A percentile compares a stretch with the other conserved stretches of the same genome.
Evolutionary conservation across 2,888 invertebrate genomes (phyloP).

Genomic region (Pyrrhosoma nymphula): DNA sequence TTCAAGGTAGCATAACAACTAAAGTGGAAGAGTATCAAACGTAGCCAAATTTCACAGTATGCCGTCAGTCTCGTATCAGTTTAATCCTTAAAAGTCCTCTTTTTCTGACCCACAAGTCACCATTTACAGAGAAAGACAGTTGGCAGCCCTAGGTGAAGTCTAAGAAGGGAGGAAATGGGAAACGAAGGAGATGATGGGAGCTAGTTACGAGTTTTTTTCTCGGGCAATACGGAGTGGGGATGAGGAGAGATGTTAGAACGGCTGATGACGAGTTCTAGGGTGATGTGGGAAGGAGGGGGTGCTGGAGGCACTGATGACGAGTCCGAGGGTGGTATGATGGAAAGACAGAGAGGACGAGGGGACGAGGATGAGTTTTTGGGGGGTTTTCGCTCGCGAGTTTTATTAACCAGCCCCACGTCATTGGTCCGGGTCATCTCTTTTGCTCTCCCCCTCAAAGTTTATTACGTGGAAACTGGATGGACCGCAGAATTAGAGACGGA

Average conservation of each 20-base stretch:
- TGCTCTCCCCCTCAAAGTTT: neutral
- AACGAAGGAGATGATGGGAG: neutral
- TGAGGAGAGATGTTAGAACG: too few species aligned
- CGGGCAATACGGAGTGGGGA: neutral
- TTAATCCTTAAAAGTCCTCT: too few species aligned
- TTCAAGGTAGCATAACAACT: too few species aligned
- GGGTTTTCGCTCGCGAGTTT: neutral
- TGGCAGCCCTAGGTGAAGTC: neutral
- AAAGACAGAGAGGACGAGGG: neutral
- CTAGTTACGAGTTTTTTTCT: neutral
- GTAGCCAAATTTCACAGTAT: too few species aligned
- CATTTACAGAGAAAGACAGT: too few species aligned
- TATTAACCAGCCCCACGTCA: conserved; percentile 4
- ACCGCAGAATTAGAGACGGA: conserved; percentile 10
- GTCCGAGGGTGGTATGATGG: neutral
- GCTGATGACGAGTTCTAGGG: too few species aligned
- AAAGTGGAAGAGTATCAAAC: too few species aligned
- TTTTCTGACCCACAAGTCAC: too few species aligned
- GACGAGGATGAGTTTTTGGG: neutral
- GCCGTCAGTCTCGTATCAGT: too few species aligned
- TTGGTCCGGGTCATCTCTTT: neutral
- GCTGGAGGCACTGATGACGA: neutral
- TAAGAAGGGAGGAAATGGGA: neutral
- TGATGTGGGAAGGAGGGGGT: neutral
- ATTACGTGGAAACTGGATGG: conserved; percentile 26